Conservation (phyloP, 2,797 vertebrate genomes). For the Diceros bicornis region DNA sequence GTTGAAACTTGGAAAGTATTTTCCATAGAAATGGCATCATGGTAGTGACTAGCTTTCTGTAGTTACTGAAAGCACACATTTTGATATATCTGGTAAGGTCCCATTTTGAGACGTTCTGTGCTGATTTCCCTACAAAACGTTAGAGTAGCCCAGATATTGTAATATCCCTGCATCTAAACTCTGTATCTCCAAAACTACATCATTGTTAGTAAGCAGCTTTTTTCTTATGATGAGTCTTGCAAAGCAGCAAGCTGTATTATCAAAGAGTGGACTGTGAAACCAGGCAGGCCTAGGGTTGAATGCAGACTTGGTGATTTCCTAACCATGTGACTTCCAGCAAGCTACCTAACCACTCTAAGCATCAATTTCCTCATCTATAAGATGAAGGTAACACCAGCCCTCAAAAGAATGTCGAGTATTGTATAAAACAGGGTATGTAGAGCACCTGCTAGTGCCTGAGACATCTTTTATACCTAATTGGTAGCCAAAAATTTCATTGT, state of each 20-base stretch:
- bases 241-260: neutral
- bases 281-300: neutral
- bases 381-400: neutral
- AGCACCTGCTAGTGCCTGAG: neutral
- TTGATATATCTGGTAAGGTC: neutral
- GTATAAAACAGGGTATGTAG: neutral
- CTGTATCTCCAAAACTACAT: neutral
- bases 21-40: neutral
- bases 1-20: neutral
- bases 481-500: neutral
- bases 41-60: neutral
- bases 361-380: neutral
- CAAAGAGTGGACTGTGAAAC: neutral
- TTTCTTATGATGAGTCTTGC: neutral
- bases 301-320: neutral
- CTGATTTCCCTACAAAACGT: neutral
- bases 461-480: neutral
- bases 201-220: neutral
- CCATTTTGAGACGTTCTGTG: neutral
- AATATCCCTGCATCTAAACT: neutral
- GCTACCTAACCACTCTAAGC: neutral
- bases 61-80: neutral
- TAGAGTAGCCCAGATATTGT: neutral
- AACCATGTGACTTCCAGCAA: neutral
- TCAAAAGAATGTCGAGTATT: neutral